Evolutionary conservation across 2,888 invertebrate species (phyloP).

Genomic region (Lacanobia oleracea): DNA sequence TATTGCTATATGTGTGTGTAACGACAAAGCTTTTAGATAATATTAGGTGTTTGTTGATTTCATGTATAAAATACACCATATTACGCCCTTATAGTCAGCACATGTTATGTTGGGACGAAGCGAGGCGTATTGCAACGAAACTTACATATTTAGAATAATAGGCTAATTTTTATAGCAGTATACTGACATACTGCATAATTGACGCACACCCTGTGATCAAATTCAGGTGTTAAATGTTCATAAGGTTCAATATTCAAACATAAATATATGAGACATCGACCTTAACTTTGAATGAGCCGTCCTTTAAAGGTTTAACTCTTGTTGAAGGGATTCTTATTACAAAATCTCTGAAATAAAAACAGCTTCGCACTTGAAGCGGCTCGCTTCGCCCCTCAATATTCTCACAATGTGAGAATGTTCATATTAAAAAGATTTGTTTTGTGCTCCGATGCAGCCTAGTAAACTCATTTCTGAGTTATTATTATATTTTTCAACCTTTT

Average conservation of each 20-base stretch:
- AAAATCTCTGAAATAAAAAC: not conserved
- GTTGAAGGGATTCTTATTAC: not conserved
- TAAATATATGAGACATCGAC: not conserved
- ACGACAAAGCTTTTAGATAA: slow-evolving; percentile 62
- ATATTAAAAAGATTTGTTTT: slow-evolving; percentile 21
- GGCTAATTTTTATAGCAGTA: not conserved
- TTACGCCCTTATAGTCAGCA: slow-evolving; percentile 24
- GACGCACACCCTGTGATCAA: not conserved
- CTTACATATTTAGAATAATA: not conserved
- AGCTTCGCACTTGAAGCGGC: not conserved
- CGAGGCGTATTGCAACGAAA: not conserved
- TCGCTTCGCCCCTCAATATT: slow-evolving; percentile 1
- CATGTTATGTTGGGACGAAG: slow-evolving; percentile 23
- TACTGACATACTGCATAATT: not conserved
- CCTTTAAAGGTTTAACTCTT: too few species aligned
- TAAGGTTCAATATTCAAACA: not conserved
- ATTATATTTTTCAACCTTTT: slow-evolving; percentile 44
- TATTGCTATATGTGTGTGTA: slow-evolving; percentile 62
- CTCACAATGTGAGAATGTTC: slow-evolving; percentile 17
- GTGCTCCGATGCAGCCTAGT: slow-evolving; percentile 31
- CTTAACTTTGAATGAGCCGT: not conserved
- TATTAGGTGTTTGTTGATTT: slow-evolving; percentile 62
- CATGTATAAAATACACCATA: slow-evolving; percentile 60
- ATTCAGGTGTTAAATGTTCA: not conserved
- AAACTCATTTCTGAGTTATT: slow-evolving; percentile 26